Evolutionary conservation across 2,797 vertebrate species (phyloP), one percentile per base, ranked within the genome.

Genomic region (Cossypha dichroa): DNA sequence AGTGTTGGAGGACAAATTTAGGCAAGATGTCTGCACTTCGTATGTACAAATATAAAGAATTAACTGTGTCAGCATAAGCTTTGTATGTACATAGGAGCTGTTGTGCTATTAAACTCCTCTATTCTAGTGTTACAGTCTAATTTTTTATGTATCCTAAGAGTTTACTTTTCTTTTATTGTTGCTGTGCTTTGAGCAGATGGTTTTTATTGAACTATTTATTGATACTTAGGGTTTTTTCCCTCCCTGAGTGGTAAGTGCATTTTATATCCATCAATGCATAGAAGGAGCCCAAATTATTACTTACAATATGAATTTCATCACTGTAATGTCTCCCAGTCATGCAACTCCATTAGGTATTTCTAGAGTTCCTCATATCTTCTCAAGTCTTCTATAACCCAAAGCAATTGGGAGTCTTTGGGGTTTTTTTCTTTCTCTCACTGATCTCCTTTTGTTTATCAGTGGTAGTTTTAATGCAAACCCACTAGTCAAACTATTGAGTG

Each of bases 191-290:
- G 80, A 91, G 92, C 88, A 96, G 78, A 92, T 87, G 49, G 7
- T 46, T 96, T 95, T 96, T 93, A 95, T 95, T 90, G 92, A 93
- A 79, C 85, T 92, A 28, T 82, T 90, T 94, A 93, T 85, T 92
- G 95, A 91, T 67, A 67, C 81, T 77, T 59, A 63, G n/a, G 25
- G 45, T 28, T 90, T 94, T 91, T 91, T 83, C 55, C 38, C 72
- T 96, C 84, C 45, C 74, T 62, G 84, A 85, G 54, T 60, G n/a
- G 45, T 64, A 78, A 80, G 75, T 91, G 64, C 60, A 40, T 95
- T 95, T 96, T 89, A 54, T 89, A 91, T 72, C 92, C 58, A 72
- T 92, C 88, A 59, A 34, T 89, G 72, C 91, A 80, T 85, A 94
- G 86, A 41, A 89, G 52, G 67, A 92, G 41, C 56, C 89, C 54